Evolutionary conservation across 2,888 invertebrate species (phyloP).

Genomic region (Acleris emargana): DNA sequence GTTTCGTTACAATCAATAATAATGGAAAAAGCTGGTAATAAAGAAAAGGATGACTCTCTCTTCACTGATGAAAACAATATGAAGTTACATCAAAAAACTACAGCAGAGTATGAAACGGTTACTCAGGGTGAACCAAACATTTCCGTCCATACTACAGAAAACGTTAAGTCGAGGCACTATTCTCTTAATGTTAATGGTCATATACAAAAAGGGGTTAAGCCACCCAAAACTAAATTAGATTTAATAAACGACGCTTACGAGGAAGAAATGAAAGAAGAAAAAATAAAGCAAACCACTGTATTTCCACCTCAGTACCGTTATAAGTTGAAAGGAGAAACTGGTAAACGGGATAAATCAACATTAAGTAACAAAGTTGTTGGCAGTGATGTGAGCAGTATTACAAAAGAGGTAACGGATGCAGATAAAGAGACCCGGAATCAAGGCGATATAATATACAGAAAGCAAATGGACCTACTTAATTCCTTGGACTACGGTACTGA

Average conservation of each 20-base stretch:
- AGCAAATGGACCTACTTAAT: slow-evolving; percentile 60
- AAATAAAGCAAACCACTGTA: not conserved
- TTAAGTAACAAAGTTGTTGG: not conserved
- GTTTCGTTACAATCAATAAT: not conserved
- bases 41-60: not conserved
- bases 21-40: not conserved
- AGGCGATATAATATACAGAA: slow-evolving; percentile 51
- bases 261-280: slow-evolving; percentile 42
- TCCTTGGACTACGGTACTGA: slow-evolving; percentile 66
- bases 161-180: slow-evolving; percentile 11
- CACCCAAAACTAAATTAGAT: slow-evolving; percentile 43
- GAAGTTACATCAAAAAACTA: not conserved
- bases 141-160: not conserved
- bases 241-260: slow-evolving; percentile 57
- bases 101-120: not conserved
- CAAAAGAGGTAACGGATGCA: slow-evolving; percentile 47
- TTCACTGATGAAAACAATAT: not conserved
- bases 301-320: not conserved
- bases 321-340: slow-evolving; percentile 7
- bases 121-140: not conserved
- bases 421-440: slow-evolving; percentile 41
- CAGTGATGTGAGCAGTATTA: slow-evolving; percentile 48
- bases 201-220: not conserved
- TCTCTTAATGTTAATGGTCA: not conserved
- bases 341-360: slow-evolving; percentile 21